Conservation (phyloP, 2,888 invertebrate genomes). For the Metallyticus violacea region DNA sequence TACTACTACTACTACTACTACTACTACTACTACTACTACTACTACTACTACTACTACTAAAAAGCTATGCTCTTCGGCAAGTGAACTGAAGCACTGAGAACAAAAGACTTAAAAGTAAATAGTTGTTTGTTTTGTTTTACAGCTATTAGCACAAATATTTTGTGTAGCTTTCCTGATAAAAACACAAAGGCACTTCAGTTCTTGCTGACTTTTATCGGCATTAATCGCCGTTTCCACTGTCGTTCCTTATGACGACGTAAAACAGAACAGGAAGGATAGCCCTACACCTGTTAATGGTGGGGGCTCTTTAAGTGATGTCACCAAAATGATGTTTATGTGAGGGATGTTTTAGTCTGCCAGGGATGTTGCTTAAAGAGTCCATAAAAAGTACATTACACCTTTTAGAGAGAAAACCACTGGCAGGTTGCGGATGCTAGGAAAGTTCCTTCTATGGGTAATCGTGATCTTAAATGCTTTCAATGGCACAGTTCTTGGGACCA, state of each 20-base stretch:
- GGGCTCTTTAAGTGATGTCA: neutral
- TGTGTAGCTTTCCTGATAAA: neutral
- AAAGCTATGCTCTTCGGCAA: too few relatives aligned
- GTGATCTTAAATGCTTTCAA: neutral
- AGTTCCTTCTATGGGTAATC: neutral
- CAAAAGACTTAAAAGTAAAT: too few relatives aligned
- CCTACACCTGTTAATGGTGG: neutral
- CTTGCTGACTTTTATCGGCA: neutral
- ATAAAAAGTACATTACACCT: constrained; percentile 1
- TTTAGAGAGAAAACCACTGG: neutral
- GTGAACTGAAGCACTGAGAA: too few relatives aligned
- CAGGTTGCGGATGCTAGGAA: neutral
- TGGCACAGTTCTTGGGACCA: neutral
- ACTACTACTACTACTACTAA: too few relatives aligned
- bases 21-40: too few relatives aligned
- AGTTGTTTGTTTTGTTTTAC: too few relatives aligned
- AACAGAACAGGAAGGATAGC: neutral
- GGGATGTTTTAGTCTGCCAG: neutral
- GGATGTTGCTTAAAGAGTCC: neutral
- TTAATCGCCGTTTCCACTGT: neutral
- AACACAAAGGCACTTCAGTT: neutral
- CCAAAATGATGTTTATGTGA: neutral
- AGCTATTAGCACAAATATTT: neutral
- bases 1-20: too few relatives aligned
- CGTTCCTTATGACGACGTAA: neutral